Percentiles rank a stretch among this genome's conserved stretches.
Conservation (phyloP, 1,140 invertebrate species). For the Drosophila bocqueti region DNA sequence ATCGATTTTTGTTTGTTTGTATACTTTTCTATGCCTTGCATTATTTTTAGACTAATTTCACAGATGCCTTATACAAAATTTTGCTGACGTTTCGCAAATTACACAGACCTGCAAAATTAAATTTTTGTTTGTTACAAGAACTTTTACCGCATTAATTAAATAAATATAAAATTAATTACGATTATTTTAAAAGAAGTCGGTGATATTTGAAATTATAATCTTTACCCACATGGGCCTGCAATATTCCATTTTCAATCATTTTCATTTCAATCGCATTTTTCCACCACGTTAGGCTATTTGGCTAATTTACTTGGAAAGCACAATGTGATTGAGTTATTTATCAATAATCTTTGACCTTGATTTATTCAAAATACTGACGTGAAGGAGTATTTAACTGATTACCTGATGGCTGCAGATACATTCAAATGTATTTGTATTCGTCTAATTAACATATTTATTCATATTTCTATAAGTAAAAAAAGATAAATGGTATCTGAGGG, state of each 20-base stretch:
- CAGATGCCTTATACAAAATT: conserved; percentile 2
- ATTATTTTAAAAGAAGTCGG: not conserved
- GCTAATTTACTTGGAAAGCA: not conserved
- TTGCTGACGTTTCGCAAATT: not conserved
- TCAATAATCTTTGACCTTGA: no score
- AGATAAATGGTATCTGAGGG: not conserved
- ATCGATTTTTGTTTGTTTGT: conserved; percentile 3
- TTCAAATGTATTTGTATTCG: no score
- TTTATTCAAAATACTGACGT: no score
- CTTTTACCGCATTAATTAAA: no score
- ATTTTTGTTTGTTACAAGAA: not conserved
- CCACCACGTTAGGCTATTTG: not conserved
- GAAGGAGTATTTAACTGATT: no score
- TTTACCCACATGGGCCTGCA: no score
- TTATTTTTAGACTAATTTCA: conserved; percentile 5
- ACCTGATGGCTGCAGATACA: no score
- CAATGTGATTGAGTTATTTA: not conserved
- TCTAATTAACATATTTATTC: not conserved
- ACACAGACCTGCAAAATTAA: not conserved
- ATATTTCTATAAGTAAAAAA: not conserved
- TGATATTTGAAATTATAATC: no score
- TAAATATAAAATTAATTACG: no score
- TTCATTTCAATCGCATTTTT: no score
- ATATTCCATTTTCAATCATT: no score
- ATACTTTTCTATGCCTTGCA: not conserved